Evolutionary conservation across 2,113 vertebrate genomes (phyloP), one percentile per base, ranked within the genome.

Genomic region (Paramormyrops kingsleyae): DNA sequence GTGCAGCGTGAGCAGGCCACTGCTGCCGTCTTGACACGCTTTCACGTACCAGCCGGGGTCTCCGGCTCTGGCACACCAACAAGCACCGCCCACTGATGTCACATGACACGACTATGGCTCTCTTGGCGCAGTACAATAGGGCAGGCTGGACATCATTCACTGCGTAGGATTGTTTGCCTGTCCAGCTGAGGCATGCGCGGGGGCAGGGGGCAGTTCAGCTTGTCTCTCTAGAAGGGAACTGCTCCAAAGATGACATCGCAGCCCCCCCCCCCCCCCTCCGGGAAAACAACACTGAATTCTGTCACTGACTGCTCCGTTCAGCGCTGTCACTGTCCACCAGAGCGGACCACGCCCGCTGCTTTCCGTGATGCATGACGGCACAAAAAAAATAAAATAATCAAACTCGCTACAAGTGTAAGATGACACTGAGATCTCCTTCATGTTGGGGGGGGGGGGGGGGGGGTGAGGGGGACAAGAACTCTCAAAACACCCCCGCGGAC

Each of bases 181-280:
- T 21, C 83, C 83, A 84, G 83, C 39, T 47, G 83, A 24, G 35
- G 42, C 39, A 46, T 17, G 83, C 2, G 44, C 0, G 44, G 42
- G 3, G 24, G 42, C 53, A 2, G 74, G 31, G 31, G 35, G 74
- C 12, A 77, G 15, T 42, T 80, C 31, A 80, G 74, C 35, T 80
- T 19, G 74, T 19, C 35, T 19, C 35, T 42, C 31, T 80, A 42
- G 74, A 80, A 80, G 74, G 35, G 15, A 70, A 42, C 74, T 19
- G 74, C 74, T 80, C 74, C 5, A 19, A 7, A 42, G 74, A 42
- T 35, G 74, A 80, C 74, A 17, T 80, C 35, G 35, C 74, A 19
- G 35, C 74, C 80, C 90, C 84, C 89, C 87, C 87, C 90, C 84
- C 89, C 87, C 59, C 24, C 59, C 56, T 7, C 17, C 74, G 46